A percentile compares a stretch with the other conserved stretches of the same genome.
Conservation (phyloP, 1,140 invertebrate genomes). For the Pentalonia nigronervosa region DNA sequence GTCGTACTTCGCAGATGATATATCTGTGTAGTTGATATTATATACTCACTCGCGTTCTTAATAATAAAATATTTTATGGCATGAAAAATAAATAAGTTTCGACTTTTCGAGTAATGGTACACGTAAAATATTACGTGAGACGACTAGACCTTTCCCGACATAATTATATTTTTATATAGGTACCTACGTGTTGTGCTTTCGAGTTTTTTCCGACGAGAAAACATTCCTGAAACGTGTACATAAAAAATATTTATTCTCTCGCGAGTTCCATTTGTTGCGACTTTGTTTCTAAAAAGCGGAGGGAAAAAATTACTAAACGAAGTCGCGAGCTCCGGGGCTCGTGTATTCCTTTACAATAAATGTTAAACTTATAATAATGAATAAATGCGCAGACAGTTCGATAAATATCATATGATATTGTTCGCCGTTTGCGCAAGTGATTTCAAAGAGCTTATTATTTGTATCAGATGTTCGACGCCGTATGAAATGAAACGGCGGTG, state of each 20-base stretch:
- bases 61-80: neutral
- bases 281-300: neutral
- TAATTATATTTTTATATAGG: neutral
- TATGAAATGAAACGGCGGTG: neutral
- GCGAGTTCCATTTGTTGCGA: neutral
- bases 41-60: neutral
- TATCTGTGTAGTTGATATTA: neutral
- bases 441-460: neutral
- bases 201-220: neutral
- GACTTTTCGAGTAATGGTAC: neutral
- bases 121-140: neutral
- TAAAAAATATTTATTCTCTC: neutral
- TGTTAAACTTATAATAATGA: neutral
- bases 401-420: neutral
- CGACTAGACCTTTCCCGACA: neutral
- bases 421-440: neutral
- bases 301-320: neutral
- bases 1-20: neutral
- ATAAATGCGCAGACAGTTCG: neutral
- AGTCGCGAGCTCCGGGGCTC: neutral
- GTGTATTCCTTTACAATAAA: neutral
- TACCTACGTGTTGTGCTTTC: neutral
- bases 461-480: neutral
- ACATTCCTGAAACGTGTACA: neutral
- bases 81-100: conserved; percentile 9